Base-by-base conservation (phyloP, 1,140 invertebrate genomes). In the Monomorium pharaonis region DNA sequence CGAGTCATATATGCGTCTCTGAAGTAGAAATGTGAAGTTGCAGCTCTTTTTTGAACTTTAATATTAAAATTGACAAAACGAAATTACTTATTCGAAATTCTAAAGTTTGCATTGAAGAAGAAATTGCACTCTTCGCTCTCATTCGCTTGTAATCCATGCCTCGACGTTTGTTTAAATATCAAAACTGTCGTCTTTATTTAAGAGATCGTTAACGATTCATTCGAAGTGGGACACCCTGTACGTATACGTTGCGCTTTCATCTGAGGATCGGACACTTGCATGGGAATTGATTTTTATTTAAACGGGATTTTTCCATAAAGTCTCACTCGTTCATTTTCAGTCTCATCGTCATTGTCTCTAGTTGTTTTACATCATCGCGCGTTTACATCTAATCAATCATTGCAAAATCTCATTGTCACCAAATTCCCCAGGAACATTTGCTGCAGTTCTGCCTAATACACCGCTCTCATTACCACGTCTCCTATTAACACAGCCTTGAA, bases 391-490 rank as follows among this genome's bases (percentile, higher is more conserved):
- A 67, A 84, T 37, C 21, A 83, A 88, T 78, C 49, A 87, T 37
- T 21, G 33, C 51, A 70, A 24, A 72, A 54, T 56, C 67, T 74
- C 44, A 81, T 74, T 72, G 42, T 80, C 74, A 80, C 67, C 37
- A 54, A 44, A 85, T 88, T 62, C 51, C 70, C 44, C 74, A 86
- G 76, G 84, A 72, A 89, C 76, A 85, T 90, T 88, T 54, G 54
- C 74, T 86, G 78, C 84, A 84, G 85, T 91, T 92, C 91, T 92
- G 92, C 91, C 92, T 91, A 86, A 92, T 89, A 92, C 92, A 92
- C 92, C 92, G 92, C 92, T 92, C 92, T 92, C 92, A 92, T 92
- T 67, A 89, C 3, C 67, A 90, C 88, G 86, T 85, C 90, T 90
- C 16, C 83, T 85, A 90, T 81, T 88, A 85, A 88, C 86, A 37